Percentiles rank a stretch among this genome's conserved stretches.
Conservation (phyloP, 2,888 invertebrate species). For the Agonopterix alstromeriana region DNA sequence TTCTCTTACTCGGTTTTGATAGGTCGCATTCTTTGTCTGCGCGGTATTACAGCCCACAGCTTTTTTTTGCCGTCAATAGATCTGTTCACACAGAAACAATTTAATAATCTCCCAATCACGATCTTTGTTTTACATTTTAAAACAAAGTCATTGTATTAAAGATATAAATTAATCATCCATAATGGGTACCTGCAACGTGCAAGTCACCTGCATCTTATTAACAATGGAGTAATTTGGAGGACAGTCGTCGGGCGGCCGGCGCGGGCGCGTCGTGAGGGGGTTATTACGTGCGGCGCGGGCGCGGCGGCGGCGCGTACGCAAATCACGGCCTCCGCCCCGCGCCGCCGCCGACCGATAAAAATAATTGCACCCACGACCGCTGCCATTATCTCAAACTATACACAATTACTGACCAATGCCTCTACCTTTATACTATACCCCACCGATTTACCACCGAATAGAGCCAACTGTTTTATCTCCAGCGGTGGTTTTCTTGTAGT, state of each 20-base stretch:
- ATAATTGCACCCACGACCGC: conserved; percentile 59
- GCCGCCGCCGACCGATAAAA: conserved; percentile 37
- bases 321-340: conserved; percentile 33
- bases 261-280: conserved; percentile 15
- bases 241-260: conserved; percentile 12
- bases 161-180: too few species aligned
- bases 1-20: too few species aligned
- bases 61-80: too few species aligned
- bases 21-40: too few species aligned
- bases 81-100: too few species aligned
- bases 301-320: conserved; percentile 43
- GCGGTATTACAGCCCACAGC: too few species aligned
- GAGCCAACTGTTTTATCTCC: too few species aligned
- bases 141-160: too few species aligned
- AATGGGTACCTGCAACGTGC: neutral
- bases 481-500: too few species aligned
- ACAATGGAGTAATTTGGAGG: conserved; percentile 27
- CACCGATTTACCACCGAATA: neutral
- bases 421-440: conserved; percentile 13
- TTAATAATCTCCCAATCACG: too few species aligned
- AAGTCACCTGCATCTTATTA: conserved; percentile 16
- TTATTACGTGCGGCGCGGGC: conserved; percentile 22
- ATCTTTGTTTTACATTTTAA: too few species aligned
- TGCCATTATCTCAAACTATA: conserved; percentile 60
- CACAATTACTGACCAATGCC: conserved; percentile 52